Conservation (phyloP, 2,888 invertebrate genomes). For the Apodemia duryi region DNA sequence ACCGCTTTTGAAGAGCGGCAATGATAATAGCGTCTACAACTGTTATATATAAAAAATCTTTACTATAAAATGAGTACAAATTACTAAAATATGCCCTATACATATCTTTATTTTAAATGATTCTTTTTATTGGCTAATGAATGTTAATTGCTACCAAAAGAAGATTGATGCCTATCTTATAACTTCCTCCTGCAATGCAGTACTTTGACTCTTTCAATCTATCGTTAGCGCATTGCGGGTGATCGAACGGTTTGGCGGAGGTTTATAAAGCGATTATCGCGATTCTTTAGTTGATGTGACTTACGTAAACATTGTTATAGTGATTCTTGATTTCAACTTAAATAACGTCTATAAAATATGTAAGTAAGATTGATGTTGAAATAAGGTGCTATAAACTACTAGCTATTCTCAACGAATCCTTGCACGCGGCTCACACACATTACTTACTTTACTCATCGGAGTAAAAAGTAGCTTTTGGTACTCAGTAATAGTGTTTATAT, state of each 20-base stretch:
- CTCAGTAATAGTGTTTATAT: too few species aligned
- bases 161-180: constrained; percentile 4
- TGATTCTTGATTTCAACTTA: not conserved
- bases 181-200: constrained; percentile 5
- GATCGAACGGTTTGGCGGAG: not conserved
- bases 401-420: too few species aligned
- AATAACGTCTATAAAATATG: too few species aligned
- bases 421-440: too few species aligned
- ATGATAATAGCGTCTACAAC: not conserved
- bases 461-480: not conserved
- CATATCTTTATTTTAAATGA: constrained; percentile 48
- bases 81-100: constrained; percentile 41
- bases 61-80: constrained; percentile 29
- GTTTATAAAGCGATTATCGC: not conserved
- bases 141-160: constrained; percentile 27
- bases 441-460: not conserved
- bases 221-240: constrained; percentile 10
- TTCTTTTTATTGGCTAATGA: constrained; percentile 59
- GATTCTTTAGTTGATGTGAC: not conserved
- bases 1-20: not conserved
- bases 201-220: not conserved
- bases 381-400: too few species aligned
- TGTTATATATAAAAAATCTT: not conserved
- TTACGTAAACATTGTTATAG: not conserved
- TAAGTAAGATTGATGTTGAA: too few species aligned